Percentiles rank a stretch among this genome's conserved stretches.
phyloP scores from a whole-genome alignment of 2,888 invertebrate species.

The Zhuqinia jingwanae region DNA sequence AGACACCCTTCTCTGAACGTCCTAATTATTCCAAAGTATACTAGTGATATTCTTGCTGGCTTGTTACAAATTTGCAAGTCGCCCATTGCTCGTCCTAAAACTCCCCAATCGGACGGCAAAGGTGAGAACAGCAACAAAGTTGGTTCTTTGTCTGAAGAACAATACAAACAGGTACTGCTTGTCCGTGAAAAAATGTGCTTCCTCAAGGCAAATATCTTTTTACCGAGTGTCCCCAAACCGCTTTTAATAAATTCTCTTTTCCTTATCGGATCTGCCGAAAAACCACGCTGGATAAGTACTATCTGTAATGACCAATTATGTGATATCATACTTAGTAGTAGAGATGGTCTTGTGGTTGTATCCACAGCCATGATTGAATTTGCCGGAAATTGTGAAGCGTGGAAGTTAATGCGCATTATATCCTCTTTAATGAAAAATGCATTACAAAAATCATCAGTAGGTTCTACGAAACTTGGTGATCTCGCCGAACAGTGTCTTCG shows the following conservation, averaged over 20 bases:
- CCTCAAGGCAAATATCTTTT: constrained; percentile 45
- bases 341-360: constrained; percentile 68
- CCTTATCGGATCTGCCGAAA: constrained; percentile 71
- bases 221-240: constrained; percentile 53
- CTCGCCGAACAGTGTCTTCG: constrained; percentile 50
- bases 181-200: constrained; percentile 47
- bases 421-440: constrained; percentile 67
- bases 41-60: constrained; percentile 85
- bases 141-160: constrained; percentile 55
- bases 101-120: neutral
- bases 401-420: constrained; percentile 71
- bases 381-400: constrained; percentile 61
- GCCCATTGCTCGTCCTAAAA: constrained; percentile 84
- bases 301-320: constrained; percentile 69
- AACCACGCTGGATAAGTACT: constrained; percentile 71
- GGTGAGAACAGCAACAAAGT: neutral
- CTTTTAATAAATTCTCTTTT: constrained; percentile 71
- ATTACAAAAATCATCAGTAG: constrained; percentile 28
- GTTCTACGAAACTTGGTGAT: neutral
- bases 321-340: constrained; percentile 61
- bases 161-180: constrained; percentile 65
- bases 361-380: constrained; percentile 64
- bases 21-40: constrained; percentile 83
- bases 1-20: constrained; percentile 59
- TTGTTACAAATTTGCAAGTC: constrained; percentile 87